A percentile compares a stretch with the other conserved stretches of the same genome.
phyloP scores from a whole-genome alignment of 2,888 invertebrate species.

The Copidosoma aretas region DNA sequence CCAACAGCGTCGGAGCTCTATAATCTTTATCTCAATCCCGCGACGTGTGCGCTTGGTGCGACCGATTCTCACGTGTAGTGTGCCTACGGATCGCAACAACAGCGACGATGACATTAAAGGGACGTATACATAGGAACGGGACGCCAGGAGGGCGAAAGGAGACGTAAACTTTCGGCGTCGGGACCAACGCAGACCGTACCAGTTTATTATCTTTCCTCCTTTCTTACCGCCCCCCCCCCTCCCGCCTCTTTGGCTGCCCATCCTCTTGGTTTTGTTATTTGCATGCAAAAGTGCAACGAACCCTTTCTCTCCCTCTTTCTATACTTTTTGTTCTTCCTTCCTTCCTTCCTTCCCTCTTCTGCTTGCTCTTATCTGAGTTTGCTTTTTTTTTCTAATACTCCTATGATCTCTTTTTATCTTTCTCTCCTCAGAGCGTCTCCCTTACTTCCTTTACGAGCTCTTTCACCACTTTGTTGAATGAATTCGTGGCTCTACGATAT shows the following conservation, averaged over 20 bases:
- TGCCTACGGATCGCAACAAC: conserved; percentile 8
- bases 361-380: conserved; percentile 4
- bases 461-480: no score
- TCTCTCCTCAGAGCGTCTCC: background rate
- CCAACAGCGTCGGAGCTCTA: conserved; percentile 32
- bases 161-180: conserved; percentile 17
- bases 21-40: conserved; percentile 53
- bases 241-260: conserved; percentile 1
- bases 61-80: conserved; percentile 42
- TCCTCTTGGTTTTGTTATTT: background rate
- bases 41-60: conserved; percentile 24
- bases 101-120: conserved; percentile 11
- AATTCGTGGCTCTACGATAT: no score
- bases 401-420: no score
- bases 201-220: conserved; percentile 32
- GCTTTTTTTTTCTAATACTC: background rate
- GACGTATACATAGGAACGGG: background rate
- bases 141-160: conserved; percentile 6
- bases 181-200: conserved; percentile 30
- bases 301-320: conserved; percentile 18
- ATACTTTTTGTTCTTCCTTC: conserved; percentile 9
- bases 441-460: background rate
- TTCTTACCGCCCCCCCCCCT: conserved; percentile 4
- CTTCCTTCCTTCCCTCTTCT: background rate
- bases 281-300: conserved; percentile 36